phyloP scores from a whole-genome alignment of 2,113 vertebrate genomes.

The Tyrannus savana region DNA sequence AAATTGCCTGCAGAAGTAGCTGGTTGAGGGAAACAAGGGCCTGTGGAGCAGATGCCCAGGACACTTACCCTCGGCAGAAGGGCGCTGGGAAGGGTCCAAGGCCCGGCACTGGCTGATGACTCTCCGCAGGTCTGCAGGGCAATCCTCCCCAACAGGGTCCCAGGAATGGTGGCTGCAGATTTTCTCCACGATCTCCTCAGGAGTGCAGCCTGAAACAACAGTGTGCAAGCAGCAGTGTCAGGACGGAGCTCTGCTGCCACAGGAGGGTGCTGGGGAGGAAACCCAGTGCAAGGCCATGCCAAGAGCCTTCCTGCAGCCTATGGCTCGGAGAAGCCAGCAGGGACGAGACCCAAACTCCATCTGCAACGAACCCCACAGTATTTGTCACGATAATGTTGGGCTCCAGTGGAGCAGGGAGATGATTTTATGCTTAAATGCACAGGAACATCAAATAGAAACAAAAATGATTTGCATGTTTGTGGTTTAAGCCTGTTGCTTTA shows the following conservation, averaged over 20 bases:
- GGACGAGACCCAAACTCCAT: background rate
- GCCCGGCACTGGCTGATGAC: slow-evolving; percentile 76
- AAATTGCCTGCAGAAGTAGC: background rate
- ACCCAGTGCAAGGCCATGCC: background rate
- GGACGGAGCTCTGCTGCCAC: background rate
- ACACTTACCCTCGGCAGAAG: slow-evolving; percentile 76
- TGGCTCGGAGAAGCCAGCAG: background rate
- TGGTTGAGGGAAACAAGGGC: background rate
- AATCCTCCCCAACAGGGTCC: slow-evolving; percentile 77
- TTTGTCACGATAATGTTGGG: background rate
- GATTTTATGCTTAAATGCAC: background rate
- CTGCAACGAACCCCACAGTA: fast-evolving
- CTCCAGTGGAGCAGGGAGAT: background rate
- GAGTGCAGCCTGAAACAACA: slow-evolving; percentile 54
- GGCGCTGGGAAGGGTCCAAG: slow-evolving; percentile 74
- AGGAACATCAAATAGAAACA: background rate
- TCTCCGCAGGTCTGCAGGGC: slow-evolving; percentile 64
- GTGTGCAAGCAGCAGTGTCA: background rate
- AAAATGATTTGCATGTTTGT: background rate
- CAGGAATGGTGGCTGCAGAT: slow-evolving; percentile 35
- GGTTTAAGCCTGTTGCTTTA: background rate
- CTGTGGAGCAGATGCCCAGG: background rate
- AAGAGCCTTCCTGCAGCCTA: background rate
- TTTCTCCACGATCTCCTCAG: slow-evolving; percentile 65
- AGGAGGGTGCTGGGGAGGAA: background rate